Base-by-base conservation (phyloP, 2,113 vertebrate genomes). In the Epinephelus lanceolatus region DNA sequence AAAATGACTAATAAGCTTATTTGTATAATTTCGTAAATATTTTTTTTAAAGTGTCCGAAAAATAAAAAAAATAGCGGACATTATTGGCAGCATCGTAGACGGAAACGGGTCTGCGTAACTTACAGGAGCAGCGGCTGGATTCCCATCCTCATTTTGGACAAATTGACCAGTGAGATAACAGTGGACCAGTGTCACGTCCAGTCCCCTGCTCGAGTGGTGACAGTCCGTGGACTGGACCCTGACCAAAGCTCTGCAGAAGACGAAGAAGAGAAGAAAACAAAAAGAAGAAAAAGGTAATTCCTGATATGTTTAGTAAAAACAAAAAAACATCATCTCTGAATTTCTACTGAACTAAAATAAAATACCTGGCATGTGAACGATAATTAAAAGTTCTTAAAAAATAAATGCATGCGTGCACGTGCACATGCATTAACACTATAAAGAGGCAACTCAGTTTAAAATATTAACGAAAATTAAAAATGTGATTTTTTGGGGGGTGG, bases 41-140 rank as follows among this genome's bases (percentile, higher is more conserved):
- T 42, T 49, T 21, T 1, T 59, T 21, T 0, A 47, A 9, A 67
- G 5, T 15, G 8, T 40, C 37, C 18, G 9, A 47, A 33, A 60
- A 71, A 27, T 47, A 15, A 15, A 70, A 78, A 6, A 0, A 11
- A 45, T 10, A 17, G 11, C 18, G 52, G 81, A 45, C 65, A 78
- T 40, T 12, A 14, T 3, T 33, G n/a, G 15, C 23, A 68, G 52
- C 53, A 42, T 63, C 45, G 21, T 8, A 12, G 19, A 27, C 45
- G 25, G 60, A 63, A 67, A 52, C 37, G 19, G 14, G 17, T 76
- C 42, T 3, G 78, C 10, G 65, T 14, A 91, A 95, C 95, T 96
- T 95, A 96, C 94, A 66, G 62, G 61, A 49, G 59, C 49, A 52
- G 86, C 57, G 25, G 76, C 23, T 76, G 88, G 89, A 91, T 93